These are phyloP conservation scores for fruit fly (Drosophila melanogaster) DNA, from an alignment of 1,140 invertebrate genomes.

Conservation along the genomic window DNA sequence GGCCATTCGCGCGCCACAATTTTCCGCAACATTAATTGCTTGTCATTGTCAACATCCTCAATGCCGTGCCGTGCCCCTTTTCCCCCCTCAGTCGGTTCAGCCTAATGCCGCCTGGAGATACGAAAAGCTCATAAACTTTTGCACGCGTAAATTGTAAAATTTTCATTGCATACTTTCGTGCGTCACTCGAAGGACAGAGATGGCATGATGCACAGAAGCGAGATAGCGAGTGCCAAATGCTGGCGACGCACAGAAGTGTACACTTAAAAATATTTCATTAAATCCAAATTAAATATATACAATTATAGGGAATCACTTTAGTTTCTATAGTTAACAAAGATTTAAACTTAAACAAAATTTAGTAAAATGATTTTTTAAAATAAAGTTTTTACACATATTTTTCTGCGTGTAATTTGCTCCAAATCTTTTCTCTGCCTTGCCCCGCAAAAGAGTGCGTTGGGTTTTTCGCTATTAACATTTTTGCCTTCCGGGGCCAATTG, in stretches of 20 bases:
- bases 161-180: slow-evolving; percentile 75
- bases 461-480: slow-evolving; percentile 67
- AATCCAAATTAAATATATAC: neutral
- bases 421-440: slow-evolving; percentile 1
- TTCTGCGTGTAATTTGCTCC: neutral
- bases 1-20: slow-evolving; percentile 60
- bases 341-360: too few species aligned
- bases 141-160: slow-evolving; percentile 77
- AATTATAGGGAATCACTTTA: too few species aligned
- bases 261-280: slow-evolving; percentile 2
- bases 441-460: slow-evolving; percentile 26
- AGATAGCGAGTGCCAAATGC: slow-evolving; percentile 11
- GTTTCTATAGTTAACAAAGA: too few species aligned
- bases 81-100: slow-evolving; percentile 1
- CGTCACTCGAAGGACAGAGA: slow-evolving; percentile 39
- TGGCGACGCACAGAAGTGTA: slow-evolving; percentile 47
- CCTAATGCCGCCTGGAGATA: slow-evolving; percentile 66
- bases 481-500: slow-evolving; percentile 61
- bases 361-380: neutral
- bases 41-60: slow-evolving; percentile 64
- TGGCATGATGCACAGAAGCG: neutral
- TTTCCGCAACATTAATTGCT: slow-evolving; percentile 74
- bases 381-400: neutral
- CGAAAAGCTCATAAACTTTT: slow-evolving; percentile 69
- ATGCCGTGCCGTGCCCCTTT: neutral